Base-by-base conservation (phyloP, 2,113 vertebrate species). In the Myotis brandtii region DNA sequence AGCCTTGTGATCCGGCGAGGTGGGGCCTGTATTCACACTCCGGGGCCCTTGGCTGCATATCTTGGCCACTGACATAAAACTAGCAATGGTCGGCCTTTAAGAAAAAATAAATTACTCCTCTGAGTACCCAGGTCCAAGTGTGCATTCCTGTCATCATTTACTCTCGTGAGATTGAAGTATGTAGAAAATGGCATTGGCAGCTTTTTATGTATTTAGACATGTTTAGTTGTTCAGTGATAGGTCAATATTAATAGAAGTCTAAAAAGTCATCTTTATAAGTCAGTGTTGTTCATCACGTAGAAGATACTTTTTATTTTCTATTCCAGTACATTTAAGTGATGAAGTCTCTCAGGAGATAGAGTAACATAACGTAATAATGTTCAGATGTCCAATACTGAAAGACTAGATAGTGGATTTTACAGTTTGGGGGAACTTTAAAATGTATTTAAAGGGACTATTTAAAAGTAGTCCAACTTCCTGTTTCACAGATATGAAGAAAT, bases 61-160 rank as follows among this genome's bases (percentile, higher is more conserved):
- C 18, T 92, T 66, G 34, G 80, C 79, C 56, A 46, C 73, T n/a
- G 37, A 81, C 16, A 37, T 87, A 25, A 86, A 93, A 76, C 92
- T 43, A 50, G 18, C 2, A 80, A 16, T 75, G 82, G 32, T 56
- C 4, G 16, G 40, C 46, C 32, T 54, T 95, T 69, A 20, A 84
- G 89, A 40, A 32, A 95, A 93, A 77, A 91, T 92, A 18, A 92
- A 23, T 46, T 40, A 21, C 54, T 52, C 56, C 48, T 52, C 56
- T 81, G 12, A 83, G 23, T 0, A 0, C 21, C 40, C 76, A 64
- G 52, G 79, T 94, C 79, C 93, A 95, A 25, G 40, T 66, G 10
- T n/a, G 2, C 82, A 46, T 95, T 54, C 84, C 86, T 96, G 50
- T 94, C 89, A 30, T 62, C 92, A 14, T 77, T 97, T 95, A 32